Percentiles rank a stretch among this genome's conserved stretches.
These are phyloP conservation scores for Phoebastria nigripes DNA, from an alignment of 2,797 vertebrate species.

Conservation along the genomic window DNA sequence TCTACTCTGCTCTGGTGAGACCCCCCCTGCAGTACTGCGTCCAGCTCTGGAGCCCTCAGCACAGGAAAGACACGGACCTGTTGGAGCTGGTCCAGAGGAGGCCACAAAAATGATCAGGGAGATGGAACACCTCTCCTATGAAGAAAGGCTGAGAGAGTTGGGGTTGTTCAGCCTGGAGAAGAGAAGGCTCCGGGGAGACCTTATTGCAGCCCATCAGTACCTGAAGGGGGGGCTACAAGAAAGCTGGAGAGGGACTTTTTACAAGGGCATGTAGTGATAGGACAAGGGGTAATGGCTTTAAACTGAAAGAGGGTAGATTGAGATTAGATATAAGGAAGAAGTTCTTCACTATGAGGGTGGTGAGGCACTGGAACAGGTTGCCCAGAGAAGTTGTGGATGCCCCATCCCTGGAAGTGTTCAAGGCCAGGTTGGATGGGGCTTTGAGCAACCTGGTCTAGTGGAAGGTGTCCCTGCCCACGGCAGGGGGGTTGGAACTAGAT, in stretches of 20 bases:
- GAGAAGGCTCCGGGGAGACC: background rate
- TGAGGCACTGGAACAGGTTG: too few species aligned
- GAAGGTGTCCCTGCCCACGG: background rate
- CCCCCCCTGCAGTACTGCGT: background rate
- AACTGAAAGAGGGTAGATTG: background rate
- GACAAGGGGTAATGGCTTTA: background rate
- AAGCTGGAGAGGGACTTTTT: background rate
- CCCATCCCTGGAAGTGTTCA: background rate
- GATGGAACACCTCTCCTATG: background rate
- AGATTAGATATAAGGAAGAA: background rate
- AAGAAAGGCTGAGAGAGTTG: too few species aligned
- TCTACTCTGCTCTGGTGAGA: background rate
- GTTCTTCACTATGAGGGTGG: background rate
- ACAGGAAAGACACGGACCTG: too few species aligned
- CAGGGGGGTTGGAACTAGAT: background rate
- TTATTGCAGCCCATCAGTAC: background rate
- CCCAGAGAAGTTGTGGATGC: background rate
- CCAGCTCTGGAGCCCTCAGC: too few species aligned
- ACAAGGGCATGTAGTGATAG: background rate
- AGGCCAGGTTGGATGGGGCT: background rate
- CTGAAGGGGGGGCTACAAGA: background rate
- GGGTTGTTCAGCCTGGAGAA: background rate
- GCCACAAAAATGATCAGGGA: rapidly evolving
- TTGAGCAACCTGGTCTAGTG: background rate
- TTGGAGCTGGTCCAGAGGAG: too few species aligned